Evolutionary conservation across 1,140 invertebrate genomes (phyloP).

Genomic region (Ericerus pela): DNA sequence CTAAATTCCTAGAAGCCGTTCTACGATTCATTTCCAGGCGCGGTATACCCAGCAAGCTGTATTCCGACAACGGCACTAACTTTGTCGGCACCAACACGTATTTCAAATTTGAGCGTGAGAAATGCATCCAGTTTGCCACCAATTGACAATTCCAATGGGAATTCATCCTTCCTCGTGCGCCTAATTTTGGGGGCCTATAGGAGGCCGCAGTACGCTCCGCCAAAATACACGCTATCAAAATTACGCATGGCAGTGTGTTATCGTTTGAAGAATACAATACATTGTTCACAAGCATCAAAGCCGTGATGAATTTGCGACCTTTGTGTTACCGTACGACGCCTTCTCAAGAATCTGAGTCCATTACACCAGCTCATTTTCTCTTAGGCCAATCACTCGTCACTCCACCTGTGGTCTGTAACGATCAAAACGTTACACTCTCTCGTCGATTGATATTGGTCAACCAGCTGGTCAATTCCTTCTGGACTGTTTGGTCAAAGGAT

Average conservation of each 20-base stretch:
- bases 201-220: slow-evolving; percentile 26
- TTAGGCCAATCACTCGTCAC: not conserved
- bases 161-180: slow-evolving; percentile 25
- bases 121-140: too few relatives aligned
- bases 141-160: slow-evolving; percentile 19
- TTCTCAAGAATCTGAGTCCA: slow-evolving; percentile 18
- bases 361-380: slow-evolving; percentile 4
- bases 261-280: slow-evolving; percentile 28
- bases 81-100: slow-evolving; percentile 27
- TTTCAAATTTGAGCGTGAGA: slow-evolving; percentile 15
- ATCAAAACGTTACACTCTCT: not conserved
- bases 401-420: not conserved
- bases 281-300: slow-evolving; percentile 24
- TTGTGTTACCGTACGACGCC: slow-evolving; percentile 19
- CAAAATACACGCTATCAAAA: slow-evolving; percentile 24
- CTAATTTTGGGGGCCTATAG: slow-evolving; percentile 28
- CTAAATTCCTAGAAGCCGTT: slow-evolving; percentile 26
- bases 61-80: slow-evolving; percentile 29
- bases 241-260: slow-evolving; percentile 15
- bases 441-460: not conserved
- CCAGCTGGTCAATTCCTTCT: not conserved
- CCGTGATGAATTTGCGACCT: slow-evolving; percentile 26
- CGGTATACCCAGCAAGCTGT: slow-evolving; percentile 23
- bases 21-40: slow-evolving; percentile 24
- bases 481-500: not conserved